Base-by-base conservation (phyloP, 1,140 invertebrate species). In the Zaprionus camerounensis region DNA sequence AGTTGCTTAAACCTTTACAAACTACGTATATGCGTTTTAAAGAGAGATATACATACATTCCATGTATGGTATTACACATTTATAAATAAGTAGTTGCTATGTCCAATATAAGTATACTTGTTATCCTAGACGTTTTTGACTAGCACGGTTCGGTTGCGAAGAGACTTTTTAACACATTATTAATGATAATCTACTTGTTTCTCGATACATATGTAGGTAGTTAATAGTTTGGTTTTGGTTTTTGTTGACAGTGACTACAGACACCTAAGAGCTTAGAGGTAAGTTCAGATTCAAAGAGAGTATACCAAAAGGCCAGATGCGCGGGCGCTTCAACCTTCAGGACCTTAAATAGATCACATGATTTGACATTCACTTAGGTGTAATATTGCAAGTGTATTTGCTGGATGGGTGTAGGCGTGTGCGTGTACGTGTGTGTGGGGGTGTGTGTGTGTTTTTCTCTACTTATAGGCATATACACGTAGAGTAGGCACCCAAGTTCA, bases 291-390 rank as follows among this genome's bases (percentile, higher is more conserved):
- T 59, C 51, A 58, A 73, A 76, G 41, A 78, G 26, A 75, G 61
- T 78, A 71, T 80, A 87, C 76, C 84, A 81, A 88, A 87, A 87
- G 84, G 84, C 71, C 75, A 46, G 57, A 75, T 65, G 71, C 82
- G 66, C 57, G 61, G 55, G 71, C 64, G 72, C 57, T 76, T 80
- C 64, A 72, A 76, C 85, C 85, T 81, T 76, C 53, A 58, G 82
- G 86, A 86, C 86, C 80, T 82, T 91, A 91, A 91, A 91, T 91
- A 91, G 87, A 91, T 91, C 87, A 91, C 87, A 91, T 91, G 78
- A 84, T 91, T 91, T 91, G 87, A 91, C 87, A 91, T 91, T 91
- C 76, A 91, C 83, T 91, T 91, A 91, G 77, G 58, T 75, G 82
- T 84, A 82, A 90, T 90, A 90, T 90, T 90, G 85, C 85, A 90